Base-by-base conservation (phyloP, 35 echinoderm and acorn worm genomes). In the Apostichopus japonicus region DNA sequence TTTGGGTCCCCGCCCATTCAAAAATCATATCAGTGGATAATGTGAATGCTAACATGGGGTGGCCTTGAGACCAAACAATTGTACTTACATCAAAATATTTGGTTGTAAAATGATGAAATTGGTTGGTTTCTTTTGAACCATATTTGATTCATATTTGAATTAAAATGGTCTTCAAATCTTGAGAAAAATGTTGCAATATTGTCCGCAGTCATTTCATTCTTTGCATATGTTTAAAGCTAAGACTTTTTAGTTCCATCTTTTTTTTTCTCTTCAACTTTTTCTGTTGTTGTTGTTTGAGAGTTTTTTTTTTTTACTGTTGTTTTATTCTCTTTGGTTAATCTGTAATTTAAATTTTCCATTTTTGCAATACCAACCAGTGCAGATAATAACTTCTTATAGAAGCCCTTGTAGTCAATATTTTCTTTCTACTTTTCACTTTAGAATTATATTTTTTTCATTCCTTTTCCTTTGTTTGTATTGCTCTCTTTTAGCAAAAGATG, bases 371-470 rank as follows among this genome's bases (percentile, higher is more conserved):
- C 23, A 4, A 21, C 23, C 23, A 11, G 78, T 80, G 78, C 78
- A 80, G 78, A 80, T 80, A 80, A 17, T 19, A 24, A 80, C 13
- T 80, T 79, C 21, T 80, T 80, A 27, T 80, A 80, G 22, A 80
- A 13, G 78, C 51, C 78, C 51, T 80, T 67, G 63, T 67, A 67
- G 63, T 53, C 13, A 11, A 10, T 44, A 53, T 17, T 80, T 80
- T 27, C 23, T 80, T 80, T 80, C 78, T 80, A 24, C 13, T 80
- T 53, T 53, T 80, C 23, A 27, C 22, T 80, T 79, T 80, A 44
- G 33, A 44, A 44, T 44, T 44, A 1, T 44, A 44, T 44, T 44
- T 3, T 3, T 44, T 44, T 44, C 0, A 1, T 33, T 33, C 2
- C 1, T 33, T 33, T 33, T 33, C 27, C 27, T 33, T 33, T 33